Conservation (phyloP, 2,888 invertebrate genomes). For the Volucella inanis region DNA sequence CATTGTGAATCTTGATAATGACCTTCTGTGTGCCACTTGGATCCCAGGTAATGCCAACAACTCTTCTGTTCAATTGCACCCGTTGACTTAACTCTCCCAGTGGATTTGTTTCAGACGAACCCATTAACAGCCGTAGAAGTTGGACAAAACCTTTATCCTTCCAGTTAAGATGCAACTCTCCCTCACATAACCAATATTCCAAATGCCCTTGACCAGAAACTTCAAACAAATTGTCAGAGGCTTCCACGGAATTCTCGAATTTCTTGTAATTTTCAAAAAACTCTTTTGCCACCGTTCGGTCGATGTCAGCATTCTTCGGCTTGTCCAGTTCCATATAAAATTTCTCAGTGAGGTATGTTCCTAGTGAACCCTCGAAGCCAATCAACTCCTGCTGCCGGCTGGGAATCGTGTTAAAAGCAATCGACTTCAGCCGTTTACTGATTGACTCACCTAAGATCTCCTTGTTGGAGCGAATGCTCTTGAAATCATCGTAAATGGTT, state of each 20-base stretch:
- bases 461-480: constrained; percentile 81
- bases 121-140: constrained; percentile 87
- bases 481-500: constrained; percentile 78
- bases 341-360: constrained; percentile 79
- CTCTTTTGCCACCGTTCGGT: constrained; percentile 82
- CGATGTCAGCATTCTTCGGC: constrained; percentile 77
- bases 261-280: constrained; percentile 86
- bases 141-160: constrained; percentile 88
- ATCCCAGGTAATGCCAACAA: constrained; percentile 78
- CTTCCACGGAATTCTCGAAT: constrained; percentile 84
- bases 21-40: constrained; percentile 65
- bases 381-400: constrained; percentile 79
- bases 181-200: constrained; percentile 88
- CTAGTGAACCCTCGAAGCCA: constrained; percentile 79
- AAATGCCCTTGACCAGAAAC: constrained; percentile 87
- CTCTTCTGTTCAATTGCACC: constrained; percentile 78
- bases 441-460: constrained; percentile 80
- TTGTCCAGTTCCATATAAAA: constrained; percentile 78
- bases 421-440: constrained; percentile 79
- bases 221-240: constrained; percentile 87
- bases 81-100: constrained; percentile 80
- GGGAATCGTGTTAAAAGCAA: constrained; percentile 82
- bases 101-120: constrained; percentile 71
- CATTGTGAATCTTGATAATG: constrained; percentile 80
- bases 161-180: constrained; percentile 89